phyloP scores from a whole-genome alignment of 2,797 vertebrate species.

The Pseudochromis fuscus region DNA sequence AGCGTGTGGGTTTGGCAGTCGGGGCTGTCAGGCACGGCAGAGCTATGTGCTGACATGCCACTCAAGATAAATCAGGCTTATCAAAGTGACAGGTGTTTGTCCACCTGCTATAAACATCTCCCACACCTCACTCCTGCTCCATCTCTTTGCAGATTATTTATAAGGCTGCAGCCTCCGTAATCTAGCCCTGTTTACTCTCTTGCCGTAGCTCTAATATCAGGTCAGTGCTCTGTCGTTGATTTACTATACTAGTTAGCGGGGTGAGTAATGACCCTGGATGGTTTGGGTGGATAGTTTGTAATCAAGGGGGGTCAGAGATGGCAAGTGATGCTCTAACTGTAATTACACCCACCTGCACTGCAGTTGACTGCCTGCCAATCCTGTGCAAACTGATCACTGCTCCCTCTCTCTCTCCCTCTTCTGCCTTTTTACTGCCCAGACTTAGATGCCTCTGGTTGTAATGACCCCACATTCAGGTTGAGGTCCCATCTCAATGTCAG shows the following conservation, averaged over 20 bases:
- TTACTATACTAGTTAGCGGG: constrained; percentile 78
- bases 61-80: constrained; percentile 91
- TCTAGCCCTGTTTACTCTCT: constrained; percentile 76
- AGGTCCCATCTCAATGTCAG: constrained; percentile 72
- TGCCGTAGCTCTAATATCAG: constrained; percentile 71
- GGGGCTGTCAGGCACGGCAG: constrained; percentile 73
- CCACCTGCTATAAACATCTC: constrained; percentile 91
- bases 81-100: constrained; percentile 92
- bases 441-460: constrained; percentile 19
- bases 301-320: constrained; percentile 64
- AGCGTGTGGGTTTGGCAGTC: constrained; percentile 32
- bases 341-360: constrained; percentile 62
- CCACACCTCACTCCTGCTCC: constrained; percentile 79
- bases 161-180: constrained; percentile 74
- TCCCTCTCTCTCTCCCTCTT: constrained; percentile 3
- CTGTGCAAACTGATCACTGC: constrained; percentile 32
- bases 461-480: constrained; percentile 45
- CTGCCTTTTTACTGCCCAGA: constrained; percentile 22
- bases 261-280: constrained; percentile 77
- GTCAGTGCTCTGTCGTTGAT: constrained; percentile 69
- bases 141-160: constrained; percentile 82
- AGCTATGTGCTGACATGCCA: constrained; percentile 87
- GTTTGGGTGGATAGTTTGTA: constrained; percentile 70
- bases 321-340: constrained; percentile 65
- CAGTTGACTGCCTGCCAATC: constrained; percentile 46